Evolutionary conservation across 2,888 invertebrate species (phyloP), one percentile per base, ranked within the genome.

Genomic region (Papilio gigon): DNA sequence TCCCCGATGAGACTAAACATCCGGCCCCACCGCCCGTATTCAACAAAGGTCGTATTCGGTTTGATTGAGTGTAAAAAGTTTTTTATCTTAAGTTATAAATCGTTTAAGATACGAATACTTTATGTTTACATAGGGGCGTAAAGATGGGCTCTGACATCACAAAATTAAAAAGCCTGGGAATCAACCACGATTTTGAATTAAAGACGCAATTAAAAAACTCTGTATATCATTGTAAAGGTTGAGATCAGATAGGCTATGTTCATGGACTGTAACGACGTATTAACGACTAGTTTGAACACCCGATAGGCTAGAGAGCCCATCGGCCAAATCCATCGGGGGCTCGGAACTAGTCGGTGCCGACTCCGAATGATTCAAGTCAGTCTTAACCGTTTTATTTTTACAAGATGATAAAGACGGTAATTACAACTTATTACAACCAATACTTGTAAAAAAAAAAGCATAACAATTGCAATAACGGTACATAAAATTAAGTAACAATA

Each of bases 21-120:
- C 85, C 85, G 84, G 82, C 80, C 79, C 22, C 40, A 50, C 77
- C 77, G 72, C 77, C 79, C 78, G 76, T 77, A 78, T 79, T 80
- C 81, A 83, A 85, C 82, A 78, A 79, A 80, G 68, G 60, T 61
- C 42, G 60, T 50, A 30, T 64, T 68, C 20, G 25, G 50, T 30
- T 68, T 50, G 59, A 68, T 68, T 68, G 53, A 68, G 69, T 53
- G 50, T 59, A 64, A 69, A 68, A 61, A 65, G 14, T 37, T 65
- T n/a, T 30, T 61, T 69, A 69, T 69, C 65, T 64, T 37, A 53
- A 33, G 69, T 40, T 69, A 69, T 61, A 69, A 69, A 69, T 69
- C 69, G 69, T 65, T 65, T 53, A 25, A 42, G 65, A 64, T 59
- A 65, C 37, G 42, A n/a, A n/a, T n/a, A n/a, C 12, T 30, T 56